Conservation (phyloP, 2,797 vertebrate species). For the Pangasius macronema region DNA sequence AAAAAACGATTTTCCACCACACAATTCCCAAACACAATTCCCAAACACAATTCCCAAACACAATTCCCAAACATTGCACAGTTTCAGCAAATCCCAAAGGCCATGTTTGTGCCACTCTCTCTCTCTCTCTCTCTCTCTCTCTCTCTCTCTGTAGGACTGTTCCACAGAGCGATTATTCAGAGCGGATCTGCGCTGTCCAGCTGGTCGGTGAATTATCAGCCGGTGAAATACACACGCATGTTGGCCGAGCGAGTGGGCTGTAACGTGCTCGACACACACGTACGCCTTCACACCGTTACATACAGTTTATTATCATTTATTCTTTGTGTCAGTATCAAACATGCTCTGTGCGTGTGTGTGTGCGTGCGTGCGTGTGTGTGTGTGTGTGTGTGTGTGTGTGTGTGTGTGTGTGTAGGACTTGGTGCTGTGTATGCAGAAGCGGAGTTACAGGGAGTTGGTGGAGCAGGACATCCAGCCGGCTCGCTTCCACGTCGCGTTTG, state of each 20-base stretch:
- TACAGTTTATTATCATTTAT: not conserved
- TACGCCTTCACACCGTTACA: constrained; percentile 17
- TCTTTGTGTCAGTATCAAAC: not conserved
- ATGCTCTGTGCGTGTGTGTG: constrained; percentile 28
- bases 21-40: too few species aligned
- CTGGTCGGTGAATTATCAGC: constrained; percentile 98
- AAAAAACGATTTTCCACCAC: too few species aligned
- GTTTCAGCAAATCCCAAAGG: not conserved
- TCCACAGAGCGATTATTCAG: constrained; percentile 97
- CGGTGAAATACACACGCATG: constrained; percentile 92
- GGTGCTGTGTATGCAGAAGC: constrained; percentile 79
- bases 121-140: not conserved
- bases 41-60: too few species aligned
- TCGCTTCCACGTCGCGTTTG: constrained; percentile 96
- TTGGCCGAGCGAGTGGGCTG: constrained; percentile 93
- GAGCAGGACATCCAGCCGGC: constrained; percentile 98
- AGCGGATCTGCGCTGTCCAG: constrained; percentile 95
- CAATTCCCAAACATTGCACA: not conserved
- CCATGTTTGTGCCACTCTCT: not conserved
- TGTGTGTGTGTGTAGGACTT: constrained; percentile 65
- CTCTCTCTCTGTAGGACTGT: constrained; percentile 76
- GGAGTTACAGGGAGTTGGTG: constrained; percentile 85
- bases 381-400: constrained; percentile 37
- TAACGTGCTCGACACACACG: constrained; percentile 87
- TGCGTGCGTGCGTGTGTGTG: constrained; percentile 32